Conservation (phyloP, 2,888 invertebrate genomes). For the Dorcus hopei region DNA sequence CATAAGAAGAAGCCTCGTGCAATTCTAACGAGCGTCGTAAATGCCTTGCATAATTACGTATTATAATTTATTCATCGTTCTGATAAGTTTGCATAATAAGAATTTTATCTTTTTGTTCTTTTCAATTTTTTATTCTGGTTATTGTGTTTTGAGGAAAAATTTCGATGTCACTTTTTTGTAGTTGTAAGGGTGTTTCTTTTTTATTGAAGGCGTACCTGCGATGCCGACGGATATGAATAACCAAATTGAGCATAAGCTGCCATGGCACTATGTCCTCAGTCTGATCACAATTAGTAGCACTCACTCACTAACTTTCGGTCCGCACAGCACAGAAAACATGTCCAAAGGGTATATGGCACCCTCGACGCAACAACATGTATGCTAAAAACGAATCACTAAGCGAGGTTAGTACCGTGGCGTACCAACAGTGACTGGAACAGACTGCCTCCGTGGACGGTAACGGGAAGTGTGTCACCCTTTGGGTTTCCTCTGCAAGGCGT, state of each 20-base stretch:
- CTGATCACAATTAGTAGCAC: slow-evolving; percentile 22
- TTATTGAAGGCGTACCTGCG: slow-evolving; percentile 65
- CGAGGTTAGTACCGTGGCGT: slow-evolving; percentile 43
- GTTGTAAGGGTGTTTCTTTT: not conserved
- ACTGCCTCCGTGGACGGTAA: slow-evolving; percentile 37
- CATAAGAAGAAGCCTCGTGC: too few relatives aligned
- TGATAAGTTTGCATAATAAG: too few relatives aligned
- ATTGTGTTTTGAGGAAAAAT: too few relatives aligned
- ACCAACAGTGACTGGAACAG: slow-evolving; percentile 47
- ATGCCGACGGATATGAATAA: slow-evolving; percentile 88
- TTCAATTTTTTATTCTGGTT: too few relatives aligned
- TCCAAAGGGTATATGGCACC: slow-evolving; percentile 26
- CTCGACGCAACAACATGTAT: slow-evolving; percentile 36
- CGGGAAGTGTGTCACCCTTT: slow-evolving; percentile 40
- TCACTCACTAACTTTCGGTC: slow-evolving; percentile 32
- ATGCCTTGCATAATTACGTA: too few relatives aligned
- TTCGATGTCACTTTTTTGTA: too few relatives aligned
- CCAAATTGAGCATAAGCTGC: slow-evolving; percentile 90
- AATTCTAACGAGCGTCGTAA: too few relatives aligned
- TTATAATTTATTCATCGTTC: too few relatives aligned
- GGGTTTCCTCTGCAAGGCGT: slow-evolving; percentile 21
- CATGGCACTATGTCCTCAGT: slow-evolving; percentile 45
- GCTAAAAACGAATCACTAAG: slow-evolving; percentile 26
- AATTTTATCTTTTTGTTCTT: too few relatives aligned
- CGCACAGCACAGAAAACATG: slow-evolving; percentile 36